Conservation (phyloP, 2,888 invertebrate species). For the Drosophila demipolita region DNA sequence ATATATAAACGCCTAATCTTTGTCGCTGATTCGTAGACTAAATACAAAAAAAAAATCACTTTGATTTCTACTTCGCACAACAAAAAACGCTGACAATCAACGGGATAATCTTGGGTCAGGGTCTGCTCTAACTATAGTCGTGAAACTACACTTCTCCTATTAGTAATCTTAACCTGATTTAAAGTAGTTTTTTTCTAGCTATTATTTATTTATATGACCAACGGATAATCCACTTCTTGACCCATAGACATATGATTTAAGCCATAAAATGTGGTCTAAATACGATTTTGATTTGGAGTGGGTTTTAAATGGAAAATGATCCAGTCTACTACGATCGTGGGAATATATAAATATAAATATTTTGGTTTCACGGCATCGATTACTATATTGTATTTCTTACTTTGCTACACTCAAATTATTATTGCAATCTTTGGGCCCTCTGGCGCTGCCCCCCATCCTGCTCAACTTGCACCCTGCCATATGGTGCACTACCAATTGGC, state of each 20-base stretch:
- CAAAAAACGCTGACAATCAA: conserved; percentile 10
- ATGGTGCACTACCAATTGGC: conserved; percentile 51
- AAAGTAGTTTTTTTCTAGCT: not conserved
- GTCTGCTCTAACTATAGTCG: not conserved
- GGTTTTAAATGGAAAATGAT: not conserved
- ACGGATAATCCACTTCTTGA: conserved; percentile 31
- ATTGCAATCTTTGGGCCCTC: conserved; percentile 8
- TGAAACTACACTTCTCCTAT: not conserved
- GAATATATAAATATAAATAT: not conserved
- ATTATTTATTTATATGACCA: not conserved
- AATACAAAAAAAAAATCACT: conserved; percentile 10
- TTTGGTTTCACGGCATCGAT: not conserved
- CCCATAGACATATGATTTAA: conserved; percentile 9
- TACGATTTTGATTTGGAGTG: not conserved
- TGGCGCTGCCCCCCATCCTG: conserved; percentile 22
- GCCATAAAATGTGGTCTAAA: not conserved
- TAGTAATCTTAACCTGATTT: not conserved
- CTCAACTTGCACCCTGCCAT: not conserved
- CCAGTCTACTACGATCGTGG: not conserved
- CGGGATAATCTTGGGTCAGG: conserved; percentile 30
- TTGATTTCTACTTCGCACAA: conserved; percentile 2
- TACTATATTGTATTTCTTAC: not conserved
- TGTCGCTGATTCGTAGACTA: conserved; percentile 12
- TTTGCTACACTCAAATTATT: not conserved
- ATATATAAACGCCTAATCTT: conserved; percentile 13